Base-by-base conservation (phyloP, 2,888 invertebrate species). In the Molorchus minor region DNA sequence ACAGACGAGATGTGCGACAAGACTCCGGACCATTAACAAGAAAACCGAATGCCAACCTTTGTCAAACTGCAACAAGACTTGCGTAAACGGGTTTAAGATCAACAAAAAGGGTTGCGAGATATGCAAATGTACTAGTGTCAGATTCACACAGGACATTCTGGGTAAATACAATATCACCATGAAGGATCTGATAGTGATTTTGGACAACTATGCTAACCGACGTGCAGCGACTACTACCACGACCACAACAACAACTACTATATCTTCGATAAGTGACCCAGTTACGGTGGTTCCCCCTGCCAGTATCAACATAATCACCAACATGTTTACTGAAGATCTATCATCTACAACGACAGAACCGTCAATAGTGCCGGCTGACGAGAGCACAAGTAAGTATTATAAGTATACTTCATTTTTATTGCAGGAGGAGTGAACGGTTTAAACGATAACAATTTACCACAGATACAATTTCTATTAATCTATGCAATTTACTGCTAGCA, bases 51-150 rank as follows among this genome's bases (percentile, higher is more conserved):
- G 87, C 73, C 84, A 84, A 4, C 78, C 82, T 4, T 75, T 85
- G 59, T 75, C 77, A 29, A 72, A 77, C 45, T 87, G 87, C 76
- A 80, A 80, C 62, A 84, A 84, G 71, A 78, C 78, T 44, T 87
- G 87, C 70, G 77, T 80, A 15, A 82, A 84, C 72, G 87, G 87
- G 12, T 85, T 81, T 70, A 77, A 75, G 75, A 77, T 79, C 64
- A 80, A 76, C 69, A 78, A 72, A 79, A 82, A 66, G 76, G 87
- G 81, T 66, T 83, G 77, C 75, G 75, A 78, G 55, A 69, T 84
- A 7, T 87, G 87, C 76, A 82, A 82, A 65, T 87, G 86, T 72
- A 82, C 82, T 54, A 56, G 53, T n/a, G 35, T 70, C 1, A 71
- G 69, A 19, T 49, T 65, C 30, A 43, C 43, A 30, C 63, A 62